These are phyloP conservation scores for Molorchus minor DNA, from an alignment of 2,888 invertebrate genomes.

Conservation along the genomic window DNA sequence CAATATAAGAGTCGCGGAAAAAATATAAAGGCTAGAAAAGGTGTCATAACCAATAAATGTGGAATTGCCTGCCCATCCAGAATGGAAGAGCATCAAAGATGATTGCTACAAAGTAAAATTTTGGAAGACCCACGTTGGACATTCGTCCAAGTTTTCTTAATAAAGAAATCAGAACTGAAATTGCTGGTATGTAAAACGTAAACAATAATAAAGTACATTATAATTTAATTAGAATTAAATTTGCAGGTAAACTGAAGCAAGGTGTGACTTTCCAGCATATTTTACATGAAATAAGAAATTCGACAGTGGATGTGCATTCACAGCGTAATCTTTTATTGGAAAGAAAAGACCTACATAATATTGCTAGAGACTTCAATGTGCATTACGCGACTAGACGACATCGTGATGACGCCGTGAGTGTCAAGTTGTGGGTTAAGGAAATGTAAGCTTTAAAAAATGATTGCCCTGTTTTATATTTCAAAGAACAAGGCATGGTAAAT, in stretches of 20 bases:
- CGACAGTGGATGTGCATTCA: neutral
- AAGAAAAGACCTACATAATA: slow-evolving; percentile 34
- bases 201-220: too few relatives aligned
- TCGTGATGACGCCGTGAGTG: slow-evolving; percentile 31
- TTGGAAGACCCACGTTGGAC: neutral
- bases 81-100: neutral
- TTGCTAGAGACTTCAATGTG: slow-evolving; percentile 31
- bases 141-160: neutral
- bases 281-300: neutral
- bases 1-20: too few relatives aligned
- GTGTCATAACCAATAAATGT: slow-evolving; percentile 9
- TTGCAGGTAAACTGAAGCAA: neutral
- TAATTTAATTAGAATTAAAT: neutral
- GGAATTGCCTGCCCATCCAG: slow-evolving; percentile 13
- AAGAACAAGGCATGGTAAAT: slow-evolving; percentile 7
- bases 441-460: slow-evolving; percentile 19
- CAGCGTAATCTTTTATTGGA: slow-evolving; percentile 20
- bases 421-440: slow-evolving; percentile 30
- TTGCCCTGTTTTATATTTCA: slow-evolving; percentile 22
- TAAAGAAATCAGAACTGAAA: neutral
- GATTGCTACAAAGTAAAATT: neutral
- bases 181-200: too few relatives aligned
- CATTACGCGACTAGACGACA: slow-evolving; percentile 24
- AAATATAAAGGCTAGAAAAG: neutral
- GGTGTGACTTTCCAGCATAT: neutral